Evolutionary conservation across 2,888 invertebrate species (phyloP).

Genomic region (Harmothoe impar): DNA sequence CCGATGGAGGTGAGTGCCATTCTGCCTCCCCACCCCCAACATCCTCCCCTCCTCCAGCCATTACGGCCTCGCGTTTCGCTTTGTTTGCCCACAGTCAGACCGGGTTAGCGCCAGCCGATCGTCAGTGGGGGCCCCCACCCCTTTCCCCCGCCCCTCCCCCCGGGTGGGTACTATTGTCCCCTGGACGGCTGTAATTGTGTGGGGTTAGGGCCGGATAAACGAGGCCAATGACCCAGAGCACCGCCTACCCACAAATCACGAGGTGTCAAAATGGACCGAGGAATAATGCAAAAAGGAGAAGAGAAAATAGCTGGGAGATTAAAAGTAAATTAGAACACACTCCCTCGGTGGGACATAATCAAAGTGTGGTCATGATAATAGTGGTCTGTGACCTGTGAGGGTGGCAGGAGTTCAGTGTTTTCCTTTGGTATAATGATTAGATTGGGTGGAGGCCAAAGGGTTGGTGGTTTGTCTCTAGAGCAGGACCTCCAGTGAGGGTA

Average conservation of each 20-base stretch:
- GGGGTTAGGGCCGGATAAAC: constrained; percentile 42
- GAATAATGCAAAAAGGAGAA: background rate
- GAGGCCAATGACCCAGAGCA: constrained; percentile 8
- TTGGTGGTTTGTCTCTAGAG: too few relatives aligned
- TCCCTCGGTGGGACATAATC: background rate
- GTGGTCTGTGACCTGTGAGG: background rate
- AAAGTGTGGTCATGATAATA: background rate
- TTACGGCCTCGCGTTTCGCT: constrained; percentile 8
- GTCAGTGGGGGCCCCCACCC: too few relatives aligned
- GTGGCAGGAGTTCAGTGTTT: too few relatives aligned
- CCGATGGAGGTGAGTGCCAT: background rate
- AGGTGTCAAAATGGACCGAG: background rate
- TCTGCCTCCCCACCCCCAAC: background rate
- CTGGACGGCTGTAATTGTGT: background rate
- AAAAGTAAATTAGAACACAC: constrained; percentile 7
- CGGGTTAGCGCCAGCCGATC: background rate
- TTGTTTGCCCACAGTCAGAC: constrained; percentile 37
- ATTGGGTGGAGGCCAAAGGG: too few relatives aligned
- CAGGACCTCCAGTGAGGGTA: too few relatives aligned
- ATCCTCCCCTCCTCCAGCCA: background rate
- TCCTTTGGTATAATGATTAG: too few relatives aligned
- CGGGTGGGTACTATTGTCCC: constrained; percentile 6
- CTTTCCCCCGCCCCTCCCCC: background rate
- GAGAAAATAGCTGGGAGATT: background rate
- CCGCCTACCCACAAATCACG: constrained; percentile 28